Conservation (phyloP, 1,140 invertebrate genomes). For the Tenebrio molitor region DNA sequence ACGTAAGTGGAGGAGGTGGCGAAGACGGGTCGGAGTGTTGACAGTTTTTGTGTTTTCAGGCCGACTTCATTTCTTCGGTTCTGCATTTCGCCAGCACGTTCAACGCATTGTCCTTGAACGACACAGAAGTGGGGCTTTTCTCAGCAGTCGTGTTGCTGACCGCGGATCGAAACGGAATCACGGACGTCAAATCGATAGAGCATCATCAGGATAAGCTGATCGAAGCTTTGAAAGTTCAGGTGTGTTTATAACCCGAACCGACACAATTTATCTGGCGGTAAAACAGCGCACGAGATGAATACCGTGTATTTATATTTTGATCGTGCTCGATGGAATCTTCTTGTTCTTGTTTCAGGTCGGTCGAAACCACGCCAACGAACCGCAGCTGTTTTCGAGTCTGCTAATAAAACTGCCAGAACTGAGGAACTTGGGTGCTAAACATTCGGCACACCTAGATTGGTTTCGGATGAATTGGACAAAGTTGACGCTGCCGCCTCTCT, state of each 20-base stretch:
- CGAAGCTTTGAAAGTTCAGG: conserved; percentile 87
- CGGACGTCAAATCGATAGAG: conserved; percentile 87
- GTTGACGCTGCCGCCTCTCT: conserved; percentile 89
- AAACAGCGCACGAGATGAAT: too few species aligned
- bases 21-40: too few species aligned
- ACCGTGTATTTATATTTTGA: too few species aligned
- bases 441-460: conserved; percentile 91
- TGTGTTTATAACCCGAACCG: too few species aligned
- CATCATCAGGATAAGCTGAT: conserved; percentile 86
- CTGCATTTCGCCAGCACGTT: conserved; percentile 86
- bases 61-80: conserved; percentile 80
- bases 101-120: conserved; percentile 84
- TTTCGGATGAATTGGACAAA: conserved; percentile 90
- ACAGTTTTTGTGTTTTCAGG: conserved; percentile 66
- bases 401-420: conserved; percentile 85
- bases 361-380: conserved; percentile 64
- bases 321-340: neutral
- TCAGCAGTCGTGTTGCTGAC: conserved; percentile 88
- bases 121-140: conserved; percentile 92
- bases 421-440: conserved; percentile 84
- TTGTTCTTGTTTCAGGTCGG: conserved; percentile 59
- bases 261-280: too few species aligned
- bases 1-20: too few species aligned
- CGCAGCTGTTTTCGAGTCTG: conserved; percentile 77
- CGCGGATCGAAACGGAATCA: conserved; percentile 83